A percentile compares a stretch with the other conserved stretches of the same genome.
phyloP scores from a whole-genome alignment of 1,140 invertebrate species.

The Berghia stephanieae region DNA sequence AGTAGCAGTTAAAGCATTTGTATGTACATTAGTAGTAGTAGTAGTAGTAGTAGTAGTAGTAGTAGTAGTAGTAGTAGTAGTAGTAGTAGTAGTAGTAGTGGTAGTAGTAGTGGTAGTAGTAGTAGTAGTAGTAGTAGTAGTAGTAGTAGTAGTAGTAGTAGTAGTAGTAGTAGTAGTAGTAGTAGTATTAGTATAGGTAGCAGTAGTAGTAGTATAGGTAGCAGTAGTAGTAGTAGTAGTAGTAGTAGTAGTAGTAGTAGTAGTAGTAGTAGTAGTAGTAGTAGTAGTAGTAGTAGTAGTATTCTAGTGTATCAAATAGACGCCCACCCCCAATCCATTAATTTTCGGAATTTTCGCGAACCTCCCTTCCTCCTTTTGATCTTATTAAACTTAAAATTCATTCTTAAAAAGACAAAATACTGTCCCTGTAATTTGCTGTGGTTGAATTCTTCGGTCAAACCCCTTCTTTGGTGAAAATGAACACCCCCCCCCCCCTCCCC shows the following conservation, averaged over 20 bases:
- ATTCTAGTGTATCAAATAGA: too few species aligned
- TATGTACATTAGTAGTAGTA: neutral
- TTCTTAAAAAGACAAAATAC: too few species aligned
- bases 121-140: constrained; percentile 17
- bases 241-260: constrained; percentile 18
- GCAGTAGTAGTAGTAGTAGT: constrained; percentile 16
- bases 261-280: constrained; percentile 19
- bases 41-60: constrained; percentile 17
- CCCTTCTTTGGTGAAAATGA: too few species aligned
- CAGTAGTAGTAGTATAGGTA: constrained; percentile 11
- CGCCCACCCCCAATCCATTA: too few species aligned
- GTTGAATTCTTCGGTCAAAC: too few species aligned
- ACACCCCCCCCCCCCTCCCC: too few species aligned
- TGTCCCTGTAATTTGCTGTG: too few species aligned
- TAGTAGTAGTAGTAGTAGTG: constrained; percentile 19
- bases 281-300: constrained; percentile 17
- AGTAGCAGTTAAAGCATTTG: constrained; percentile 1
- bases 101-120: constrained; percentile 16
- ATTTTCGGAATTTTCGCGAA: too few species aligned
- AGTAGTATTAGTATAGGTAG: constrained; percentile 6
- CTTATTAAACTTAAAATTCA: too few species aligned
- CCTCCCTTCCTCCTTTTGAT: too few species aligned
- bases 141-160: constrained; percentile 18
- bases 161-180: constrained; percentile 17
- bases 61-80: constrained; percentile 13